Evolutionary conservation across 2,113 vertebrate genomes (phyloP).

Genomic region (Plectropomus leopardus): DNA sequence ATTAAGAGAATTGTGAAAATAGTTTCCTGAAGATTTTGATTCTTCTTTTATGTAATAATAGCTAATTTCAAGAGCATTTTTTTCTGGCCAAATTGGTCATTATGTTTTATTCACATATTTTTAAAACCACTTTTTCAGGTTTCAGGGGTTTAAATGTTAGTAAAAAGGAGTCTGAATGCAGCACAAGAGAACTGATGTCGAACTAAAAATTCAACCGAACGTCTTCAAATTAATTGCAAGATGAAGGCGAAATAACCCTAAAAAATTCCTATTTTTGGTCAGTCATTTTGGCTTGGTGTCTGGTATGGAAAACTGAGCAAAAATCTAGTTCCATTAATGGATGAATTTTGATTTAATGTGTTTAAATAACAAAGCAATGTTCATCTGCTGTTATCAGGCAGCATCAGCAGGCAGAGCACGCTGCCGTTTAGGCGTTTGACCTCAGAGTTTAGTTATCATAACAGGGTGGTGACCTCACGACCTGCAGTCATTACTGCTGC

Average conservation of each 20-base stretch:
- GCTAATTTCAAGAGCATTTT: too few relatives aligned
- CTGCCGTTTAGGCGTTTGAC: constrained; percentile 56
- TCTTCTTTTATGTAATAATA: too few relatives aligned
- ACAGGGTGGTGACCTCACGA: constrained; percentile 71
- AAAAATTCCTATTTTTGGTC: neutral
- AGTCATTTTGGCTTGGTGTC: too few relatives aligned
- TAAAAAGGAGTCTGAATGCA: too few relatives aligned
- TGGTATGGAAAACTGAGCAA: neutral
- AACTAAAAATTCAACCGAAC: neutral
- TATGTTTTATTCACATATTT: too few relatives aligned
- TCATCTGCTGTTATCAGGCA: constrained; percentile 59
- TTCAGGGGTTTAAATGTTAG: too few relatives aligned
- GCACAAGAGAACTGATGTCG: too few relatives aligned
- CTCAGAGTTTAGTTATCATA: constrained; percentile 75
- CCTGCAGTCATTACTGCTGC: constrained; percentile 73
- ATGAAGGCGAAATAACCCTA: neutral
- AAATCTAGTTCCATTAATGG: constrained; percentile 11
- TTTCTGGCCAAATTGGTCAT: too few relatives aligned
- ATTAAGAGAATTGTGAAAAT: too few relatives aligned
- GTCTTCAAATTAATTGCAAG: neutral
- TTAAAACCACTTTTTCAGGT: too few relatives aligned
- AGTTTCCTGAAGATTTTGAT: too few relatives aligned
- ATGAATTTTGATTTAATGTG: constrained; percentile 45
- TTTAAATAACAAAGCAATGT: constrained; percentile 38
- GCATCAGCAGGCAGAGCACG: constrained; percentile 42